Conservation (phyloP, 2,888 invertebrate genomes). For the Philereme transversata region DNA sequence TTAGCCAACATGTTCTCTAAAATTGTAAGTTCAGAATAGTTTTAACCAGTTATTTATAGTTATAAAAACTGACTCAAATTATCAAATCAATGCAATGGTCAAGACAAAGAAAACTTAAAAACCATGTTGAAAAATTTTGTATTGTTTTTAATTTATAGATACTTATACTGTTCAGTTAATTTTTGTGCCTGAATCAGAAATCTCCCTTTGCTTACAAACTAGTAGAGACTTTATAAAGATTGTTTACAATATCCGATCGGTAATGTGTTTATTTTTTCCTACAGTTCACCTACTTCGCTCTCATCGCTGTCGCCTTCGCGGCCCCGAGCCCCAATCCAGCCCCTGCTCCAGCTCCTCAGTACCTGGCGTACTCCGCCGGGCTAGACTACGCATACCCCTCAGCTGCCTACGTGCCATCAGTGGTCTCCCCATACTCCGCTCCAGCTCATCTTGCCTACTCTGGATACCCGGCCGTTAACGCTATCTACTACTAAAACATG, state of each 20-base stretch:
- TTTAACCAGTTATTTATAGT: too few species aligned
- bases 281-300: slow-evolving; percentile 77
- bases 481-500: slow-evolving; percentile 17
- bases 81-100: too few species aligned
- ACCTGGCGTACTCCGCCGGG: slow-evolving; percentile 54
- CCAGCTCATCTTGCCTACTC: slow-evolving; percentile 53
- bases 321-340: slow-evolving; percentile 65
- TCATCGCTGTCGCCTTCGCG: slow-evolving; percentile 78
- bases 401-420: slow-evolving; percentile 41
- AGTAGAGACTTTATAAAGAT: too few species aligned
- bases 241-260: too few species aligned
- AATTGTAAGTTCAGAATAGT: slow-evolving; percentile 49
- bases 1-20: slow-evolving; percentile 66
- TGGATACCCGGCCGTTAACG: slow-evolving; percentile 41
- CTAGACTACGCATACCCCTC: slow-evolving; percentile 61
- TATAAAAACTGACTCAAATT: too few species aligned
- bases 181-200: too few species aligned
- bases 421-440: slow-evolving; percentile 56
- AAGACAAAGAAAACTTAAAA: too few species aligned
- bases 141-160: too few species aligned
- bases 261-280: slow-evolving; percentile 32
- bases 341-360: slow-evolving; percentile 53
- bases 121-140: too few species aligned
- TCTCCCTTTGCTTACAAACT: too few species aligned
- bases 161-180: too few species aligned